A percentile compares a stretch with the other conserved stretches of the same genome.
phyloP scores from a whole-genome alignment of 2,888 invertebrate genomes.

The Protodeltote pygarga region DNA sequence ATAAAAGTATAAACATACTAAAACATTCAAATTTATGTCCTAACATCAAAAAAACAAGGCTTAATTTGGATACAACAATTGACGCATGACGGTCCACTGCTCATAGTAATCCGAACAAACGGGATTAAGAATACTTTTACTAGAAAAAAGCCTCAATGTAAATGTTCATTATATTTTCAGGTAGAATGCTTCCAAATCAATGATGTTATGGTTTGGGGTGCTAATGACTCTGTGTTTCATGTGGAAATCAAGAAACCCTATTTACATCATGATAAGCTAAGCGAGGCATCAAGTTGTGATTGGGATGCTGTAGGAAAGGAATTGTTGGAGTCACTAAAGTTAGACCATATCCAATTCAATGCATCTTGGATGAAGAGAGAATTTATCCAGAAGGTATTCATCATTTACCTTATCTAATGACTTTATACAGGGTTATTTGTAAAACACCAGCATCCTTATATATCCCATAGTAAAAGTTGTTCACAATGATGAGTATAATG shows the following conservation, averaged over 20 bases:
- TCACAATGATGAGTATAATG: no score
- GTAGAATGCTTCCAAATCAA: slow-evolving; percentile 66
- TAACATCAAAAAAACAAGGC: no score
- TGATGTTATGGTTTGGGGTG: slow-evolving; percentile 70
- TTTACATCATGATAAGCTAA: slow-evolving; percentile 54
- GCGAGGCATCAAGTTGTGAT: slow-evolving; percentile 50
- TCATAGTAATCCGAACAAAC: no score
- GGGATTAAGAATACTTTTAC: no score
- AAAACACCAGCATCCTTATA: no score
- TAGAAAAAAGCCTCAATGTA: no score
- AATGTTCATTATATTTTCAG: slow-evolving; percentile 48
- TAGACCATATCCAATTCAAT: slow-evolving; percentile 71
- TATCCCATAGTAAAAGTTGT: no score
- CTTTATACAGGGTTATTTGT: neutral
- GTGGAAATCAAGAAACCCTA: slow-evolving; percentile 70
- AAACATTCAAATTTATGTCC: no score
- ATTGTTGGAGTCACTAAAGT: slow-evolving; percentile 52
- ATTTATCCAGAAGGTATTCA: slow-evolving; percentile 69
- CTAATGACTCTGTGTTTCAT: slow-evolving; percentile 71
- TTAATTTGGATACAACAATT: no score
- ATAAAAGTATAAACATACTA: no score
- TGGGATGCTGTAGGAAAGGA: slow-evolving; percentile 59
- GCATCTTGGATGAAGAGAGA: slow-evolving; percentile 77
- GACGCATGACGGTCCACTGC: no score
- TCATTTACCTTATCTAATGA: neutral